Evolutionary conservation across 1,140 invertebrate genomes (phyloP), one percentile per base, ranked within the genome.

Genomic region (Drosophila yakuba): DNA sequence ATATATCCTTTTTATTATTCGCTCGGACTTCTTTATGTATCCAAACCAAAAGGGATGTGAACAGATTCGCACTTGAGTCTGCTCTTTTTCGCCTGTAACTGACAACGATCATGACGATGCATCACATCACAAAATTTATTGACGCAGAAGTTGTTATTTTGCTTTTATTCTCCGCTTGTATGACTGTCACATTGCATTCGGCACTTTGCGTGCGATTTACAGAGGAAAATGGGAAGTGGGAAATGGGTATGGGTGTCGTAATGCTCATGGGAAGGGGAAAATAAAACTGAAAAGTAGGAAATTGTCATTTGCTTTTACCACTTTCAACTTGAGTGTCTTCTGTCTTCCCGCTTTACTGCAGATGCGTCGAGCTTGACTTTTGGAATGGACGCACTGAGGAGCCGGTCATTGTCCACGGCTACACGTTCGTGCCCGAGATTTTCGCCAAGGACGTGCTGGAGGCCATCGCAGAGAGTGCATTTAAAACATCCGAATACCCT

Each of bases 401-500:
- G 93, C 98, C 98, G 10, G 95, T 99, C 38, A 99, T 99, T 48
- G 98, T 98, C 56, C 98, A 99, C 93, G 98, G 98, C 59, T 99
- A 98, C 92, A 99, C 98, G 4, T 97, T 99, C 93, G 98, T 99
- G 77, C 98, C 97, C 64, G 98, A 99, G 93, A 97, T 99, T 76
- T 95, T 95, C 80, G 98, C 98, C 57, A 97, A 97, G 93, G 98
- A 99, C 93, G 98, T 99, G 5, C 95, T 99, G 81, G 97, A 99
- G 93, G 98, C 98, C 50, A 99, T 99, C 85, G 97, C 98, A 47
- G 98, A 99, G 92, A 97, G 96, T 93, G 98, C 98, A 80, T 99
- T 99, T 94, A 99, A 99, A 94, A 99, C 98, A 23, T 99, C 98
- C 15, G 97, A 99, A 77, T 99, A 96, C 94, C 98, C 98, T 60